Evolutionary conservation across 2,797 vertebrate genomes (phyloP).

Genomic region (Enteromius paludinosus): DNA sequence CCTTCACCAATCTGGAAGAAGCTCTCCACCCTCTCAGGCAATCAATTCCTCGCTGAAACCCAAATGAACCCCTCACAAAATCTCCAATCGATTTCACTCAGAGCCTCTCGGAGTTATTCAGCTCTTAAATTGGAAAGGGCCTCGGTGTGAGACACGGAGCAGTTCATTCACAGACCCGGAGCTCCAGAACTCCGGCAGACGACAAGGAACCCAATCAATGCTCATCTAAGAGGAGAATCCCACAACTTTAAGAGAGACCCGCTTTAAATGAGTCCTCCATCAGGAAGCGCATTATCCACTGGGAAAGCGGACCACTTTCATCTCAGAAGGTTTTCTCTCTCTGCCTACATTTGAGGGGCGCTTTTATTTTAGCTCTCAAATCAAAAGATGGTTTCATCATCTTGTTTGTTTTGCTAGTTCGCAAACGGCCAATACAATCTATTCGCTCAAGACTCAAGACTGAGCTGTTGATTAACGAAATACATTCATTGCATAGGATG

Average conservation of each 20-base stretch:
- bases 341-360: too few species aligned
- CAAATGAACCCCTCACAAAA: slow-evolving; percentile 30
- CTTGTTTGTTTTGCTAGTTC: background rate
- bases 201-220: slow-evolving; percentile 55
- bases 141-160: background rate
- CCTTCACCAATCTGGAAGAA: too few species aligned
- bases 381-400: background rate
- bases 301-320: slow-evolving; percentile 8
- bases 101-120: slow-evolving; percentile 1
- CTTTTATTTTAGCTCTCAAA: slow-evolving; percentile 2
- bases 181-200: background rate
- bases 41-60: slow-evolving; percentile 17
- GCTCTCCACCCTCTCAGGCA: background rate
- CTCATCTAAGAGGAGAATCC: slow-evolving; percentile 56
- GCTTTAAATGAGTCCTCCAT: slow-evolving; percentile 23
- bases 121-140: slow-evolving; percentile 18
- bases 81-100: slow-evolving; percentile 1
- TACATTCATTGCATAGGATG: background rate
- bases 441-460: background rate
- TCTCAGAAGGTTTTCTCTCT: background rate
- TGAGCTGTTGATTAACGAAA: background rate
- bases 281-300: slow-evolving; percentile 6
- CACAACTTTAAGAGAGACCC: slow-evolving; percentile 29
- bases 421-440: background rate
- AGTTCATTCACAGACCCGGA: background rate